phyloP scores from a whole-genome alignment of 2,888 invertebrate species.

The Netelia inedita region DNA sequence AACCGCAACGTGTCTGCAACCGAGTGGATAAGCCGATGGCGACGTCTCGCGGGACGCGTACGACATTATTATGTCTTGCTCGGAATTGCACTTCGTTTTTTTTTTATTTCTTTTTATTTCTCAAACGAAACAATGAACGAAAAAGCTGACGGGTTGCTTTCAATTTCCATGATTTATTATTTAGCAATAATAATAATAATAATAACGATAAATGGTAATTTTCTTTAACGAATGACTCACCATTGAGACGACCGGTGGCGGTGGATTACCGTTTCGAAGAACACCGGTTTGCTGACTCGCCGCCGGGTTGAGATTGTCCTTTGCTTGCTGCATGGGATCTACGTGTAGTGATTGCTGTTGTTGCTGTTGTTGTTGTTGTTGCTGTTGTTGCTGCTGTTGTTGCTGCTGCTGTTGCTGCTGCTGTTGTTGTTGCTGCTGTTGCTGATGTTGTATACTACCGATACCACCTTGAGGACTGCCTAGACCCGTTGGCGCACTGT shows the following conservation, averaged over 20 bases:
- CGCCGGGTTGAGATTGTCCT: slow-evolving; percentile 83
- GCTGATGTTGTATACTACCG: slow-evolving; percentile 80
- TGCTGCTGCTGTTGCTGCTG: slow-evolving; percentile 78
- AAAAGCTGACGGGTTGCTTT: not conserved
- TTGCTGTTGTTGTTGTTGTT: slow-evolving; percentile 79
- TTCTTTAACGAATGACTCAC: slow-evolving; percentile 74
- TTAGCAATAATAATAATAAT: not conserved
- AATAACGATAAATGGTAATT: not conserved
- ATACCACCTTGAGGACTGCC: slow-evolving; percentile 83
- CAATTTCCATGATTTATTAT: not conserved
- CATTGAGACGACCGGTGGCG: slow-evolving; percentile 84
- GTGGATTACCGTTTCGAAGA: slow-evolving; percentile 83
- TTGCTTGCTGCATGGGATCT: slow-evolving; percentile 84
- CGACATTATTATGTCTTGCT: slow-evolving; percentile 8
- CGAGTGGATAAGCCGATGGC: slow-evolving; percentile 27
- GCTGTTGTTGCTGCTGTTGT: slow-evolving; percentile 73
- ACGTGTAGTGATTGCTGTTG: slow-evolving; percentile 80
- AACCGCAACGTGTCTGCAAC: slow-evolving; percentile 9
- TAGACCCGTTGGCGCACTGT: slow-evolving; percentile 83
- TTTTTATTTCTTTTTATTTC: not conserved
- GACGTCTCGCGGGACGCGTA: not conserved
- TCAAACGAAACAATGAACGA: not conserved
- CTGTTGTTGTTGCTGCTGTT: slow-evolving; percentile 72
- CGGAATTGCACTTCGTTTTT: not conserved
- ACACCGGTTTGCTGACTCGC: slow-evolving; percentile 83